Conservation (phyloP, 2,888 invertebrate genomes). For the Drosophila limbata region DNA sequence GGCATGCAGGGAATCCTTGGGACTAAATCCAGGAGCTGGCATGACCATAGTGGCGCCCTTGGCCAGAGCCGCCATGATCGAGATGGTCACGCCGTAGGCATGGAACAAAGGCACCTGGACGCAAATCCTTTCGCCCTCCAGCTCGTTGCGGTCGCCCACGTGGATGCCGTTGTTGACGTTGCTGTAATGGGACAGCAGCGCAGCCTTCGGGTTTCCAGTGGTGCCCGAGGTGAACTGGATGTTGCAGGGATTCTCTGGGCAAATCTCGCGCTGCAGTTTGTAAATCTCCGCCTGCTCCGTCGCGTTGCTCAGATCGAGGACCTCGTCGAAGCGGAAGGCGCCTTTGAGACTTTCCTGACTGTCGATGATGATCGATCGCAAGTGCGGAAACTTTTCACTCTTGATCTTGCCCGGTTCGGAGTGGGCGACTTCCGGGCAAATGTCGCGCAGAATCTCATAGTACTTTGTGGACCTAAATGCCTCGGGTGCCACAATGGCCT, state of each 20-base stretch:
- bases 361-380: constrained; percentile 88
- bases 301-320: constrained; percentile 79
- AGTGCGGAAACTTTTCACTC: constrained; percentile 85
- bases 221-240: constrained; percentile 95
- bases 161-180: constrained; percentile 91
- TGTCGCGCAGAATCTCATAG: constrained; percentile 87
- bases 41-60: constrained; percentile 88
- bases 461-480: constrained; percentile 89
- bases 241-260: constrained; percentile 90
- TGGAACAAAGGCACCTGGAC: constrained; percentile 93
- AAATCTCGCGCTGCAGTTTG: constrained; percentile 86
- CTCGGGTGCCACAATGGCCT: constrained; percentile 89
- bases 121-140: constrained; percentile 86
- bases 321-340: constrained; percentile 85
- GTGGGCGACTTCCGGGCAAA: constrained; percentile 87
- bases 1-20: constrained; percentile 88
- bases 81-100: constrained; percentile 90
- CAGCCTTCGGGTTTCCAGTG: constrained; percentile 91
- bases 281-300: constrained; percentile 59
- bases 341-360: constrained; percentile 86
- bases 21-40: constrained; percentile 87
- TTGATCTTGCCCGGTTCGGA: constrained; percentile 86
- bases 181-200: constrained; percentile 89
- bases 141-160: constrained; percentile 86
- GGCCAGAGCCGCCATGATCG: constrained; percentile 87